Evolutionary conservation across 2,888 invertebrate genomes (phyloP).

Genomic region (Platycheirus rosarum): DNA sequence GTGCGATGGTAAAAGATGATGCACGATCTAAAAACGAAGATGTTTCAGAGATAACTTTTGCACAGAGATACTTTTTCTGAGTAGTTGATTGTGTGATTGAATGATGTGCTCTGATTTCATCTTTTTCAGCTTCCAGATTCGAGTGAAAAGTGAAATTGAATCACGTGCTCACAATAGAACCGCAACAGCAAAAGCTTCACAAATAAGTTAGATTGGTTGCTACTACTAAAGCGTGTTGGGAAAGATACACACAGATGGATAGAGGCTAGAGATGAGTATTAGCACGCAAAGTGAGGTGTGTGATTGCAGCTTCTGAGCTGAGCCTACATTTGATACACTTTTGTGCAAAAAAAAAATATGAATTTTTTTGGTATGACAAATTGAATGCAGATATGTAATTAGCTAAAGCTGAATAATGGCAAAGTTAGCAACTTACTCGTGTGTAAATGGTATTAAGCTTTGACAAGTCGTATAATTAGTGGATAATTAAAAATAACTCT

Average conservation of each 20-base stretch:
- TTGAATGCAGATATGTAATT: conserved; percentile 63
- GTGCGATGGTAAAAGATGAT: conserved; percentile 25
- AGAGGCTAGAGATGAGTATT: not conserved
- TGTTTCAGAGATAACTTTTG: conserved; percentile 48
- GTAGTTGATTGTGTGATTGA: conserved; percentile 8
- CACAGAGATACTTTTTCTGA: conserved; percentile 31
- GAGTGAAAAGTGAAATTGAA: conserved; percentile 67
- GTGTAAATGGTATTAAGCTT: conserved; percentile 43
- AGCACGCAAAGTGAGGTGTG: conserved; percentile 41
- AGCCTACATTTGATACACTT: too few relatives aligned
- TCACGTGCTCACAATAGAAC: conserved; percentile 61
- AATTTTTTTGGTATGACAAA: conserved; percentile 9
- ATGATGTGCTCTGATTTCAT: conserved; percentile 55
- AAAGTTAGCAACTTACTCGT: conserved; percentile 50
- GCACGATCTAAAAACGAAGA: conserved; percentile 37
- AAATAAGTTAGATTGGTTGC: conserved; percentile 39
- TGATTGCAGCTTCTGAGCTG: not conserved
- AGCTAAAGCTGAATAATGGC: conserved; percentile 39
- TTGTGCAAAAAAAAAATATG: conserved; percentile 6
- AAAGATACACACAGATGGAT: conserved; percentile 19
- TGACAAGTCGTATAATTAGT: conserved; percentile 29
- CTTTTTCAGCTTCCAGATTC: conserved; percentile 14
- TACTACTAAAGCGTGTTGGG: conserved; percentile 15
- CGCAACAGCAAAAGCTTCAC: conserved; percentile 55
- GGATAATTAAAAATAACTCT: conserved; percentile 6